Percentiles rank a stretch among this genome's conserved stretches.
Evolutionary conservation across 1,140 invertebrate genomes (phyloP).

Genomic region (Colletes gigas): DNA sequence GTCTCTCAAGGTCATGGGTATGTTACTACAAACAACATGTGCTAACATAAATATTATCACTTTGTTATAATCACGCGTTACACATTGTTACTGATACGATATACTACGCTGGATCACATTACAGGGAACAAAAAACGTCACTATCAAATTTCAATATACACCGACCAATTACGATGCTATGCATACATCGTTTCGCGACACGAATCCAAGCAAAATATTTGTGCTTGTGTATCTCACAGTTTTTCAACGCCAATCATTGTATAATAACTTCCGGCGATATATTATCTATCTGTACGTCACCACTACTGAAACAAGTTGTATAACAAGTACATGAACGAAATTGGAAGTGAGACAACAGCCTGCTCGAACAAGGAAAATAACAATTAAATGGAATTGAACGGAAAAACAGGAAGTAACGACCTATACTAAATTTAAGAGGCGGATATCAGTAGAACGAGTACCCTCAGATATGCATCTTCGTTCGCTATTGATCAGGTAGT

Average conservation of each 20-base stretch:
- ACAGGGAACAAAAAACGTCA: slow-evolving; percentile 11
- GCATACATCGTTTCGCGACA: slow-evolving; percentile 12
- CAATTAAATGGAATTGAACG: not conserved
- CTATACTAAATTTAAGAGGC: not conserved
- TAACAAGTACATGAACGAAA: slow-evolving; percentile 5
- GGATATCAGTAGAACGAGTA: not conserved
- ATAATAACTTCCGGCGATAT: slow-evolving; percentile 36
- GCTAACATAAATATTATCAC: not conserved
- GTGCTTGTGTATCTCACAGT: slow-evolving; percentile 32
- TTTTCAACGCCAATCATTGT: slow-evolving; percentile 12
- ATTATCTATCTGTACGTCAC: slow-evolving; percentile 10
- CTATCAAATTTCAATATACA: not conserved
- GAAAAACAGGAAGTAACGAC: too few relatives aligned
- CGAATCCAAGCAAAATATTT: slow-evolving; percentile 47
- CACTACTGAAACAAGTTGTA: not conserved
- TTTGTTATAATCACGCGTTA: not conserved
- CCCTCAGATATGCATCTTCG: not conserved
- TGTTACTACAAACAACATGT: not conserved
- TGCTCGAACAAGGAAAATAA: not conserved
- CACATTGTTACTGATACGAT: not conserved
- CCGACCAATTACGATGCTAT: slow-evolving; percentile 26
- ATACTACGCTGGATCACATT: not conserved
- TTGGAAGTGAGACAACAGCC: not conserved
- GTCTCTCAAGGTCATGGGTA: not conserved
- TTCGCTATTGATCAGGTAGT: not conserved